Evolutionary conservation across 53 echinoderm and acorn worm genomes (phyloP), one percentile per base, ranked within the genome.

Genomic region (Crossaster papposus): DNA sequence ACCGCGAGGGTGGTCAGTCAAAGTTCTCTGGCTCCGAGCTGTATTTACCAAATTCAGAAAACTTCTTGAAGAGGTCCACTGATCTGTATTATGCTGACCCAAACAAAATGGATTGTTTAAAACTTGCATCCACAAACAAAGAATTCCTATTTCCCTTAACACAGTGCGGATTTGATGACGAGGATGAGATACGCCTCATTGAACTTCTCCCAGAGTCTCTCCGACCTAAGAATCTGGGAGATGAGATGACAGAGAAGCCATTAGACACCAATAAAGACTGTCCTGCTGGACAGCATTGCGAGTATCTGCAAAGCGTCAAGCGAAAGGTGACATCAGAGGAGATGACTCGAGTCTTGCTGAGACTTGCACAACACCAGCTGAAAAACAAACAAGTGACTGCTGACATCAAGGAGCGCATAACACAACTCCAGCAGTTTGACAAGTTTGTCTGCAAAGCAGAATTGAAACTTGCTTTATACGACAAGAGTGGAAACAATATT

Each of bases 61-160:
- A 64, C 54, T 36, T 63, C 29, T 44, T 90, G 75, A 75, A 64
- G 44, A 44, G 76, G 50, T 23, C 90, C 3, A 28, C 76, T 4
- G 0, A 63, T 53, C 64, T 90, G 14, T 53, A 90, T 54, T 90
- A 90, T 63, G 83, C 83, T 29, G 83, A 83, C 28, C 83, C 51
- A 29, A 13, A 38, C n/a, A 64, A 51, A 35, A 79, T 91, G 79
- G 80, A n/a, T 24, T 8, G 34, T 14, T 54, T 36, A 5, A 77
- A 52, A 11, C 85, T 91, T 17, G 65, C 70, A 15, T 78, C 84
- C 13, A 91, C 84, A 30, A 71, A 83, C n/a, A 30, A 70, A 54
- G 84, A 91, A 53, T 91, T 91, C 74, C 18, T 91, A 2, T 22
- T 84, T 50, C 85, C 91, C 22, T 72, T 91, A 1, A 79, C 84